Conservation (phyloP, 2,888 invertebrate genomes). For the Trichopoda pennipes region DNA sequence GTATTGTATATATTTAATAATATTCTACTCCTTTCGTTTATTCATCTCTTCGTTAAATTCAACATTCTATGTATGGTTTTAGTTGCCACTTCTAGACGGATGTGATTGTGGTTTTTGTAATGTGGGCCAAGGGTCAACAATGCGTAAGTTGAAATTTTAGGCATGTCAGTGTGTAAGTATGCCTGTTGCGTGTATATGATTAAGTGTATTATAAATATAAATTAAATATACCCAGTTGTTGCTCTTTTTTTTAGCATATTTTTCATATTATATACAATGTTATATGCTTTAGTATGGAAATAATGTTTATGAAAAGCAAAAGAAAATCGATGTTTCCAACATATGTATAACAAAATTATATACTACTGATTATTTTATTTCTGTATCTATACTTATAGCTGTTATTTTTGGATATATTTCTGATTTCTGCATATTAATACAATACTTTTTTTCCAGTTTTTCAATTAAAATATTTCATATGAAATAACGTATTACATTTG, state of each 20-base stretch:
- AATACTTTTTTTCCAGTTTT: no score
- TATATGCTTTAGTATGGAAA: constrained; percentile 11
- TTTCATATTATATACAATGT: background rate
- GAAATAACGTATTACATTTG: no score
- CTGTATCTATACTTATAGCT: no score
- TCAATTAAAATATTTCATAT: no score
- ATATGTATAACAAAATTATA: background rate
- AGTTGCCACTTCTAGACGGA: constrained; percentile 41
- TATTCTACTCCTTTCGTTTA: constrained; percentile 5
- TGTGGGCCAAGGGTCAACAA: constrained; percentile 51
- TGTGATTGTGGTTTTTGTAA: constrained; percentile 50
- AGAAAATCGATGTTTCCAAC: constrained; percentile 23
- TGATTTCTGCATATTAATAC: no score
- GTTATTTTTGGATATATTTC: no score
- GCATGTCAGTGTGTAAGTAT: background rate
- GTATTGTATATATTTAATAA: constrained; percentile 11
- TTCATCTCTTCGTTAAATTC: constrained; percentile 19
- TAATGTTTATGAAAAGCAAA: constrained; percentile 22
- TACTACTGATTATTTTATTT: no score
- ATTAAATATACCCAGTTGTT: constrained; percentile 24
- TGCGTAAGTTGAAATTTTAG: constrained; percentile 34
- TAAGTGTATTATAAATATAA: constrained; percentile 10
- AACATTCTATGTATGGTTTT: constrained; percentile 17
- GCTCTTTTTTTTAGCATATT: background rate
- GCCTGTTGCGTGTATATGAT: background rate